Evolutionary conservation across 2,113 vertebrate genomes (phyloP), one percentile per base, ranked within the genome.

Genomic region (Acinonyx jubatus): DNA sequence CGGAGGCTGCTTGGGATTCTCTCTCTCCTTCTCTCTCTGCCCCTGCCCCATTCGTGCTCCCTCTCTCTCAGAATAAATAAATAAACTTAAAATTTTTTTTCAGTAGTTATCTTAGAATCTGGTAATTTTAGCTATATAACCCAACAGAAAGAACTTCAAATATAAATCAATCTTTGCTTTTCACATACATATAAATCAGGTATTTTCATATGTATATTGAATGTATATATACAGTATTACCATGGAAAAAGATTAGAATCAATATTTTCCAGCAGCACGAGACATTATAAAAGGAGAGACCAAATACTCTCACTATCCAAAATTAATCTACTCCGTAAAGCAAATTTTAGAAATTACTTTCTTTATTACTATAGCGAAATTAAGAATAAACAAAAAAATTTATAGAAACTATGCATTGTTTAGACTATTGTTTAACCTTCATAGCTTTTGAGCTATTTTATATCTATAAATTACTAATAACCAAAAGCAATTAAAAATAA

Each of bases 61-160:
- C 57, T 61, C 57, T 61, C 57, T 61, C 57, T 23, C 57, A 61
- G 23, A 61, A 61, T 61, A 61, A 61, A 57, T 57, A 57, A 57
- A 7, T 57, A 57, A 18, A 7, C 57, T 57, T 61, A 61, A 61
- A 61, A 3, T 3, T 86, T 11, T 74, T 76, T 92, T 63, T 83
- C 3, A 81, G 69, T 18, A 74, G 23, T 88, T 50, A 36, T 61
- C 23, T 69, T 74, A 68, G 52, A 38, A 36, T 78, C 61, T 88
- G 52, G 36, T 83, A 95, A 90, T 82, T 88, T 93, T 73, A 66
- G 36, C 78, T 52, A 55, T 33, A 79, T 93, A 85, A 94, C 45
- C 84, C 85, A 90, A 55, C n/a, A 78, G 69, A 82, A 80, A 91
- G 52, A 93, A 82, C 15, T 31, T 52, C 36, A 65, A 73, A 87